Base-by-base conservation (phyloP, 2,113 vertebrate species). In the Stigmatopora argus region DNA sequence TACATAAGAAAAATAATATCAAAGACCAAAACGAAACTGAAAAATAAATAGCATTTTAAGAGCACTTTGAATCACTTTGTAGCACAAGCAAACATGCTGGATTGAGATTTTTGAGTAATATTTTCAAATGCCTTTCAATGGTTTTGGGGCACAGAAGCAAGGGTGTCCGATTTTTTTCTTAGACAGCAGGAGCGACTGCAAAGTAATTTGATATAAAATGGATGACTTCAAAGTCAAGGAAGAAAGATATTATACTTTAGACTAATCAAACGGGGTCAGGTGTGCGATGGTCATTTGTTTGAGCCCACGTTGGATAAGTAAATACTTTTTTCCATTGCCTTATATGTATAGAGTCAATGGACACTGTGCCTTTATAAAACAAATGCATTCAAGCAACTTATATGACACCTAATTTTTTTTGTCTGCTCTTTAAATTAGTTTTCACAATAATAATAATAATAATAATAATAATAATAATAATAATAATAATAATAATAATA, bases 401-500 rank as follows among this genome's bases (percentile, higher is more conserved):
- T n/a, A n/a, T 26, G 38, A 58, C n/a, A 14, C 12, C 1, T 12
- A 60, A 10, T 7, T 26, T 56, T 38, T 44, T 19, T 21, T 41
- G 18, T 49, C 47, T 52, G 67, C 34, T 63, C 35, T 10, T 64
- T 65, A 26, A 41, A 10, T 17, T 17, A 38, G n/a, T 9, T 73
- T 76, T 68, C 45, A 41, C 55, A 56, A 49, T 64, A 45, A 61
- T 13, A 52, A 59, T 63, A 11, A 3, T 31, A 31, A 31, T 31
- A 31, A 31, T 31, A 31, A 31, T n/a, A n/a, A n/a, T n/a, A n/a
- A n/a, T n/a, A 56, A 49, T 64, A 45, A 61, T 13, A 52, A 59
- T 63, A 11, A 3, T 31, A 31, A 31, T 31, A 31, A 31, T 31
- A 31, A 31, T n/a, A 56, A 49, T 64, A 45, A 61, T 13, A 52